A percentile compares a stretch with the other conserved stretches of the same genome.
These are phyloP conservation scores for Ochlodes sylvanus DNA, from an alignment of 2,888 invertebrate species.

Conservation along the genomic window DNA sequence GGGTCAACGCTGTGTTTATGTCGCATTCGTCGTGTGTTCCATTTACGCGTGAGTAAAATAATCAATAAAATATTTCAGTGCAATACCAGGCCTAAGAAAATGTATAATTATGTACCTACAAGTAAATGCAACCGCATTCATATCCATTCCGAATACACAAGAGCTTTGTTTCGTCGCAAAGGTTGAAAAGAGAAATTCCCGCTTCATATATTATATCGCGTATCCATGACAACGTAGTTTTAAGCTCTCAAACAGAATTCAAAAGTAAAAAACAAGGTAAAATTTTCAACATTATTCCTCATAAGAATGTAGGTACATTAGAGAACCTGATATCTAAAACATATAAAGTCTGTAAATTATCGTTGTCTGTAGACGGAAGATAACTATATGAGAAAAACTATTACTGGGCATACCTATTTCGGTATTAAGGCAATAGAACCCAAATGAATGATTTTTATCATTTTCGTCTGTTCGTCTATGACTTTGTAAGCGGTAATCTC, in stretches of 20 bases:
- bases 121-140: slow-evolving; percentile 4
- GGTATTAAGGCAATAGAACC: too few species aligned
- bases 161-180: not conserved
- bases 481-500: too few species aligned
- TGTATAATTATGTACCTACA: not conserved
- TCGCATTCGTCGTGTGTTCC: too few species aligned
- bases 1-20: too few species aligned
- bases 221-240: not conserved
- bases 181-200: not conserved
- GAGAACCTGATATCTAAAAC: too few species aligned
- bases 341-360: too few species aligned
- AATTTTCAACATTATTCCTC: not conserved
- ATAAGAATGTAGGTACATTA: too few species aligned
- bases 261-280: not conserved
- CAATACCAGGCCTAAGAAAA: not conserved
- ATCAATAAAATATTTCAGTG: not conserved
- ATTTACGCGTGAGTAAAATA: not conserved
- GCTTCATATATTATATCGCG: not conserved
- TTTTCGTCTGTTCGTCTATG: too few species aligned
- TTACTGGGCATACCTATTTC: too few species aligned
- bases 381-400: too few species aligned
- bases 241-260: slow-evolving; percentile 4
- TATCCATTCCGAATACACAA: not conserved
- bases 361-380: too few species aligned
- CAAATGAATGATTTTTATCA: too few species aligned